A percentile compares a stretch with the other conserved stretches of the same genome.
Conservation (phyloP, 2,113 vertebrate genomes). For the Tenrec ecaudatus region DNA sequence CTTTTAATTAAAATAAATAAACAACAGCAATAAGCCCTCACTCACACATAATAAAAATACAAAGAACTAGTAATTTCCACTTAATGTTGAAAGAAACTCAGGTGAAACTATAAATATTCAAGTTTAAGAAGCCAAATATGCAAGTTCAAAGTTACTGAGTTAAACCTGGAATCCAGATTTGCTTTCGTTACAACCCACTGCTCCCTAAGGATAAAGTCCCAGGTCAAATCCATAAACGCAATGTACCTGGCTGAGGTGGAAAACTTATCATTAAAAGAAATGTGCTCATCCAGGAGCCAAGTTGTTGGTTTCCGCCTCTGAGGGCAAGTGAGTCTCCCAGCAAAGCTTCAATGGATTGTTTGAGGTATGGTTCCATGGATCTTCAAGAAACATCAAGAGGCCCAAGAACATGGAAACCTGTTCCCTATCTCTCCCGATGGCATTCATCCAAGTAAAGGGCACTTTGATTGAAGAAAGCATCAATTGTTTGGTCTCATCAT, state of each 20-base stretch:
- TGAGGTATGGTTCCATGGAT: not conserved
- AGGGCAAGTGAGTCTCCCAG: not conserved
- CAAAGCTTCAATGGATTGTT: not conserved
- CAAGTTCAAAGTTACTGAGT: not conserved
- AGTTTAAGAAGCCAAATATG: not conserved
- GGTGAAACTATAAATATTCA: not conserved
- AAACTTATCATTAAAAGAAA: not conserved
- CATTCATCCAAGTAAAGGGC: slow-evolving; percentile 9
- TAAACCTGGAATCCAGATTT: not conserved
- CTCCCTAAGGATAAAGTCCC: not conserved
- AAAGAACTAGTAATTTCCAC: not conserved
- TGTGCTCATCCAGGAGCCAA: not conserved
- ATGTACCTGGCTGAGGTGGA: not conserved
- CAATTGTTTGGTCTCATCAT: slow-evolving; percentile 36
- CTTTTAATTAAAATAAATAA: not conserved
- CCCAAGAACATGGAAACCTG: not conserved
- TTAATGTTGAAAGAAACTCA: not conserved
- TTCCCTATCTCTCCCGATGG: slow-evolving; percentile 46
- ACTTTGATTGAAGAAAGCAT: slow-evolving; percentile 58
- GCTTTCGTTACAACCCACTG: not conserved
- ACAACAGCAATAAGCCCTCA: not conserved
- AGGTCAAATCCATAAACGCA: not conserved
- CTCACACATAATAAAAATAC: not conserved
- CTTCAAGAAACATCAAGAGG: slow-evolving; percentile 19
- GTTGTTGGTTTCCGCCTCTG: not conserved